Evolutionary conservation across 1,140 invertebrate genomes (phyloP).

Genomic region (Pentalonia nigronervosa): DNA sequence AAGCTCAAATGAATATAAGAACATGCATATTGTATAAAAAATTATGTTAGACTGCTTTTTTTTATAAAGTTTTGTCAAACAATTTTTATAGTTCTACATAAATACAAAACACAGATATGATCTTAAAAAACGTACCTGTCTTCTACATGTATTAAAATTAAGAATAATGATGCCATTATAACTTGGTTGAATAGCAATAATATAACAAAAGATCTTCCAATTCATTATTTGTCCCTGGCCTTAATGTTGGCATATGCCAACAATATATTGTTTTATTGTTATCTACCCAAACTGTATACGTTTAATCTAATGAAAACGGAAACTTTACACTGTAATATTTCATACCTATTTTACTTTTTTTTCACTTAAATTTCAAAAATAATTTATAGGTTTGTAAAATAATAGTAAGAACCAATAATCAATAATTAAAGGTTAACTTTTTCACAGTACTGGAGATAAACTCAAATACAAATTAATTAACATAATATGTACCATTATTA

Average conservation of each 20-base stretch:
- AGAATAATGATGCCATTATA: slow-evolving; percentile 36
- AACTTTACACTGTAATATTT: neutral
- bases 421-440: neutral
- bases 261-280: slow-evolving; percentile 11
- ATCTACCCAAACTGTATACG: neutral
- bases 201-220: slow-evolving; percentile 16
- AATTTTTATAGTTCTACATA: neutral
- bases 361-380: neutral
- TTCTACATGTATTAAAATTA: neutral
- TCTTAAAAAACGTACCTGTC: neutral
- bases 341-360: neutral
- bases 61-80: neutral
- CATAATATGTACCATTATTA: neutral
- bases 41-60: neutral
- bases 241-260: slow-evolving; percentile 3
- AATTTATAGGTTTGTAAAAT: slow-evolving; percentile 2
- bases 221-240: slow-evolving; percentile 23
- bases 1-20: neutral
- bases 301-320: neutral
- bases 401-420: neutral
- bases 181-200: neutral
- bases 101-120: neutral
- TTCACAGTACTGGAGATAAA: neutral
- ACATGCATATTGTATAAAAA: neutral
- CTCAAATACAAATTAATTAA: neutral